A percentile compares a stretch with the other conserved stretches of the same genome.
These are phyloP conservation scores for Aselliscus stoliczkanus DNA, from an alignment of 2,797 vertebrate species.

Conservation along the genomic window DNA sequence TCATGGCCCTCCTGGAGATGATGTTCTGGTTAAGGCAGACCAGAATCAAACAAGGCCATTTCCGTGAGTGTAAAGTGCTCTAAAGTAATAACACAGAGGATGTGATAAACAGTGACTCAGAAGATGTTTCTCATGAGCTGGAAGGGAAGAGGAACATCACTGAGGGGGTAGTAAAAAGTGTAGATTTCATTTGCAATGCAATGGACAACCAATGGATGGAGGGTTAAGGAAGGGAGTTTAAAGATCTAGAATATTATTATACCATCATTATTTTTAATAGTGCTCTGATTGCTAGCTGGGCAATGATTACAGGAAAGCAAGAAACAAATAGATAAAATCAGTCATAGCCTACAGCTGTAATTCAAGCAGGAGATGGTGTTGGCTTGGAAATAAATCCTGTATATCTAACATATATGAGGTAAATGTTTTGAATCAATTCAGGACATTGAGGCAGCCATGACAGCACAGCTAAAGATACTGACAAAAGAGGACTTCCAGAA, in stretches of 20 bases:
- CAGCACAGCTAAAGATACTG: no score
- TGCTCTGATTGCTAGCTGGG: not conserved
- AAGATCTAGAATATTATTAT: not conserved
- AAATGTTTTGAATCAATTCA: no score
- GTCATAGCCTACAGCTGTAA: not conserved
- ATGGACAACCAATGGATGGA: not conserved
- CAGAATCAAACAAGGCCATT: not conserved
- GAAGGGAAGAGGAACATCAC: not conserved
- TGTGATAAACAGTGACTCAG: not conserved
- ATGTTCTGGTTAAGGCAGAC: not conserved
- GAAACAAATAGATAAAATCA: not conserved
- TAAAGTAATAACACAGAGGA: not conserved
- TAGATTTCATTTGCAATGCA: not conserved
- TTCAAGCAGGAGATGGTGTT: not conserved
- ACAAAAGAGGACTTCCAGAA: no score
- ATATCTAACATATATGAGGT: no score
- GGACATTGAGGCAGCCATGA: no score
- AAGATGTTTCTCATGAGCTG: not conserved
- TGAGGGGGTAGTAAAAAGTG: not conserved
- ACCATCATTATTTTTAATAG: not conserved
- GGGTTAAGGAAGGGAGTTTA: not conserved
- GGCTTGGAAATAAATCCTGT: not conserved
- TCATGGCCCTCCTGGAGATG: not conserved
- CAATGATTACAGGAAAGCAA: not conserved
- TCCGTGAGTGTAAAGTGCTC: not conserved